Evolutionary conservation across 2,888 invertebrate genomes (phyloP).

Genomic region (Pilophorus perplexus): DNA sequence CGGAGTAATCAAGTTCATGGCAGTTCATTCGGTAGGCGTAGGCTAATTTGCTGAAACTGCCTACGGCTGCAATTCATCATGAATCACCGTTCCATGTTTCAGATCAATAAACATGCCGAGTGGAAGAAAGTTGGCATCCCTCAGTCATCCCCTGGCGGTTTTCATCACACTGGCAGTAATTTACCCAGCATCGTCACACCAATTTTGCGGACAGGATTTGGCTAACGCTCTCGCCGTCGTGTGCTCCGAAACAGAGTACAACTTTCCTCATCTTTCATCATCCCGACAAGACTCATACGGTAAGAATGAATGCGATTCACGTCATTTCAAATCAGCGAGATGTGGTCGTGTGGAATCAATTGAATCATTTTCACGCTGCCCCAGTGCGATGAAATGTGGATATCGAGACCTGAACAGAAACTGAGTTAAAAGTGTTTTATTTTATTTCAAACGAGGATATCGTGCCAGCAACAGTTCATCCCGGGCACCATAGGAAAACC

Average conservation of each 20-base stretch:
- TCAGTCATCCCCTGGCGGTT: neutral
- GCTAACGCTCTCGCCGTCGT: constrained; percentile 28
- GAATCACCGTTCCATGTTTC: too few relatives aligned
- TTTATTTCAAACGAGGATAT: too few relatives aligned
- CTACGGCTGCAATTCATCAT: too few relatives aligned
- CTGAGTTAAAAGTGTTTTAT: too few relatives aligned
- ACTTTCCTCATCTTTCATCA: neutral
- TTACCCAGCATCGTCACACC: neutral
- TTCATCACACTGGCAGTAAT: neutral
- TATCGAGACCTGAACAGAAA: too few relatives aligned
- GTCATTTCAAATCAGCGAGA: neutral
- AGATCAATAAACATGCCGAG: constrained; percentile 14
- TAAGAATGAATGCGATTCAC: neutral
- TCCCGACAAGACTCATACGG: constrained; percentile 1
- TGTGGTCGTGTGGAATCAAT: neutral
- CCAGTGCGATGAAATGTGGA: too few relatives aligned
- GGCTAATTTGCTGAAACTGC: too few relatives aligned
- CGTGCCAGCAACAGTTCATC: too few relatives aligned
- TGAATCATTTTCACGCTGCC: too few relatives aligned
- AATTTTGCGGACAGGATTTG: constrained; percentile 29
- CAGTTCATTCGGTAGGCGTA: too few relatives aligned
- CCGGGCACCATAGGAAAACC: too few relatives aligned
- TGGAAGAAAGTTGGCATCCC: constrained; percentile 26
- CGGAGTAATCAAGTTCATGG: too few relatives aligned
- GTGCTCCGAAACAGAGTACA: constrained; percentile 23